Evolutionary conservation across 1,140 invertebrate genomes (phyloP).

Genomic region (Plectrocnemia conspersa): DNA sequence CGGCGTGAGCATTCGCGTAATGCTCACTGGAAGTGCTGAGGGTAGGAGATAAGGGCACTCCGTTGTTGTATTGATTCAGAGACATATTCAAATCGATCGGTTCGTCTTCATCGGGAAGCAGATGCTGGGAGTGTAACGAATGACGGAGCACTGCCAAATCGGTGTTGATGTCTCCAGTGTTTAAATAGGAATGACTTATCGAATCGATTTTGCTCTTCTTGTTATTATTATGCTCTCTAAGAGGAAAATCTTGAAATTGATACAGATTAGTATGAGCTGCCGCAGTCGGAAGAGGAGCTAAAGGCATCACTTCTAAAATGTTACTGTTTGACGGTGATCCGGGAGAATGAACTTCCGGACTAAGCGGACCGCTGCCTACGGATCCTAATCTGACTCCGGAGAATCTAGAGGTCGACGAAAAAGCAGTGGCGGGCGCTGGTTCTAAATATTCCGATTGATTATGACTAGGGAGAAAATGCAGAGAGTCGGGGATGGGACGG

Average conservation of each 20-base stretch:
- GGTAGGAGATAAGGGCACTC: conserved; percentile 43
- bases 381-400: conserved; percentile 37
- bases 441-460: conserved; percentile 37
- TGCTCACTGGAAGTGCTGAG: conserved; percentile 46
- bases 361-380: conserved; percentile 35
- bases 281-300: conserved; percentile 43
- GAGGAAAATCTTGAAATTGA: conserved; percentile 47
- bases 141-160: conserved; percentile 46
- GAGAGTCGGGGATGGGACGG: conserved; percentile 44
- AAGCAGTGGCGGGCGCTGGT: conserved; percentile 36
- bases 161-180: conserved; percentile 42
- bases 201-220: conserved; percentile 36
- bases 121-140: conserved; percentile 45
- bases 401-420: conserved; percentile 30
- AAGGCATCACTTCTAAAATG: conserved; percentile 50
- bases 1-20: conserved; percentile 52
- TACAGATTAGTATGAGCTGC: conserved; percentile 48
- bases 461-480: conserved; percentile 40
- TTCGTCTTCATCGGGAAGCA: conserved; percentile 45
- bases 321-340: conserved; percentile 52
- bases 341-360: conserved; percentile 45
- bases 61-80: conserved; percentile 41
- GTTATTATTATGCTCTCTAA: conserved; percentile 50
- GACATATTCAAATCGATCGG: conserved; percentile 1
- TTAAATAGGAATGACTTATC: conserved; percentile 36